Percentiles rank a stretch among this genome's conserved stretches.
These are phyloP conservation scores for Aramus guarauna DNA, from an alignment of 2,113 vertebrate species.

Conservation along the genomic window DNA sequence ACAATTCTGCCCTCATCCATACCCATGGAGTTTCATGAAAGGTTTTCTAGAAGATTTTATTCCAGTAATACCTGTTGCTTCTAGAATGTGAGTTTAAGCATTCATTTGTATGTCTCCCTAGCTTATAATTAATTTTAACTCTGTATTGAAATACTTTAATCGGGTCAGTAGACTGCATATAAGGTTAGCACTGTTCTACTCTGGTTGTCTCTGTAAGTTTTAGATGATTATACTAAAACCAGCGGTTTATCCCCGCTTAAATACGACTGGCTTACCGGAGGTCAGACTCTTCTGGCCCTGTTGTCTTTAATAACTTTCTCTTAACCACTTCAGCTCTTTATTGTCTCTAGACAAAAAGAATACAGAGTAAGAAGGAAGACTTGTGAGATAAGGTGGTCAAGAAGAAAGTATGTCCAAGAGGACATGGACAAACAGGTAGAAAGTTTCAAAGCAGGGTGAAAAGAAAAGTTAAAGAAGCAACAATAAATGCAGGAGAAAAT, in stretches of 20 bases:
- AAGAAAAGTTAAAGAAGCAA: neutral
- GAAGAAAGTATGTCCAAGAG: neutral
- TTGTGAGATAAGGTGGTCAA: neutral
- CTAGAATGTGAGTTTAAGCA: neutral
- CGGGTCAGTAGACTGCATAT: neutral
- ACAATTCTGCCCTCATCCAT: neutral
- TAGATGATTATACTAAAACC: conserved; percentile 33
- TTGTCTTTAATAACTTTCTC: neutral
- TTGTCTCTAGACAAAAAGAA: neutral
- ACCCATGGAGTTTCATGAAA: neutral
- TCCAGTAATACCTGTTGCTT: neutral
- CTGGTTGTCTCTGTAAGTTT: neutral
- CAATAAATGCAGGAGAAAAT: neutral
- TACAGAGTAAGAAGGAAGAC: neutral
- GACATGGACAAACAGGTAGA: neutral
- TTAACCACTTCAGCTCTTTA: neutral
- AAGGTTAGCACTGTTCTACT: neutral
- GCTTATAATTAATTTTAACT: neutral
- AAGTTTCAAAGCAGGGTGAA: neutral
- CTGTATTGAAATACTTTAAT: neutral
- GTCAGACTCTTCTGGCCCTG: neutral
- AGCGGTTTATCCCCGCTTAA: conserved; percentile 26
- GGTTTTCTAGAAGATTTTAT: neutral
- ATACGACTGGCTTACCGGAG: neutral
- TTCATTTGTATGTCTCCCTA: neutral